Evolutionary conservation across 2,888 invertebrate species (phyloP), one percentile per base, ranked within the genome.

Genomic region (Macrophya annulata): DNA sequence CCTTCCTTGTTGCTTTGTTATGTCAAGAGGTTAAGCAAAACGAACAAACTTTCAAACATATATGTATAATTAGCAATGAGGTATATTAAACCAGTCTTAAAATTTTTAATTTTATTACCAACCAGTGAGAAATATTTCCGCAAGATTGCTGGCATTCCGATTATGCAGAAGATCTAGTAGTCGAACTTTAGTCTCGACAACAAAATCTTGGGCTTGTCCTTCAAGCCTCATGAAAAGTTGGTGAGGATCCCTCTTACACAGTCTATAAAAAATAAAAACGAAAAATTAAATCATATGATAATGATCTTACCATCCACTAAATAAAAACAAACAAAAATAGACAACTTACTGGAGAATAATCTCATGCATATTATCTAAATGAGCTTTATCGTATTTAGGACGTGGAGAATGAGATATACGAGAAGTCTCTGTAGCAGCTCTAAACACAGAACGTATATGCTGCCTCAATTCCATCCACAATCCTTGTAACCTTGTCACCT

Each of bases 211-310:
- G 43, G 96, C 94, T 90, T 96, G 95, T 85, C 95, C 95, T 89
- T 96, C 95, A 87, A 96, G 92, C 89, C 95, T 94, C 90, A 96
- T 94, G 90, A 95, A 96, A 86, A 96, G 93, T 90, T 96, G 96
- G 91, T 96, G 95, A 55, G 96, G 95, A 93, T 96, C 96, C 86
- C 94, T 92, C 82, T 94, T 93, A 90, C 95, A 94, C 85, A 95
- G 92, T 89, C 95, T 95, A 86, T 40, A 17, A 62, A 15, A 6
- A 62, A 25, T 3, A 62, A 15, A 6, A 62, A 25, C 31, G 17
- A 62, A 62, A 12, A 1, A 12, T 62, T 25, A 10, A 9, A 62
- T 12, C 25, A 37, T n/a, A 59, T 21, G 21, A 81, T 15, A 0
- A n/a, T n/a, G 43, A 10, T 10, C 8, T n/a, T 37, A 21, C 17